Conservation (phyloP, 2,113 vertebrate genomes). For the Herpailurus yagouaroundi region DNA sequence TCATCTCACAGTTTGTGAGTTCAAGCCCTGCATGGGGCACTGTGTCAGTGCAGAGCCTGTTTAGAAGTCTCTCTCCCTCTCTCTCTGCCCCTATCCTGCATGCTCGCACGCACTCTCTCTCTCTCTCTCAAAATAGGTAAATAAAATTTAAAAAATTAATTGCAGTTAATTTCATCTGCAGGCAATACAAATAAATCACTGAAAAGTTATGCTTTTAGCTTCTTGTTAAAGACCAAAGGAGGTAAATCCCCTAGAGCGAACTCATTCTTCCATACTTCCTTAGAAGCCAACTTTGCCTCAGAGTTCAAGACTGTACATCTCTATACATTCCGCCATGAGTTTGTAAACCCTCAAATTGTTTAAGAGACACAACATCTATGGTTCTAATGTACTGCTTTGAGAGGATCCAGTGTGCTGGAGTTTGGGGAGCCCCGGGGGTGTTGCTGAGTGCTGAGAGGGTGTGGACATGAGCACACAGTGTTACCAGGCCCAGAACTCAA, state of each 20-base stretch:
- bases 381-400: not conserved
- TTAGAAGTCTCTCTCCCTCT: too few species aligned
- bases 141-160: not conserved
- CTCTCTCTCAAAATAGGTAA: too few species aligned
- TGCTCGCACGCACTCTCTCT: fast-evolving
- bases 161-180: slow-evolving; percentile 24
- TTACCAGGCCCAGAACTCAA: not conserved
- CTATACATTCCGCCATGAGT: not conserved
- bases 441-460: not conserved
- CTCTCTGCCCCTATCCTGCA: too few species aligned
- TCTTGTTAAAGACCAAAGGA: not conserved
- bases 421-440: fast-evolving
- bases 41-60: too few species aligned
- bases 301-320: not conserved
- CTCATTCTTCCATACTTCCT: not conserved
- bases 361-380: not conserved
- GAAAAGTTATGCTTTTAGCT: not conserved
- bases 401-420: not conserved
- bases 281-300: not conserved
- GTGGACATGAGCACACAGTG: not conserved
- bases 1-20: too few species aligned
- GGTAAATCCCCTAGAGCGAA: not conserved
- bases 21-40: too few species aligned
- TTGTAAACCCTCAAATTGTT: not conserved
- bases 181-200: not conserved